Percentiles rank a stretch among this genome's conserved stretches.
phyloP scores from a whole-genome alignment of 1,140 invertebrate genomes.

The Eupeodes corollae region DNA sequence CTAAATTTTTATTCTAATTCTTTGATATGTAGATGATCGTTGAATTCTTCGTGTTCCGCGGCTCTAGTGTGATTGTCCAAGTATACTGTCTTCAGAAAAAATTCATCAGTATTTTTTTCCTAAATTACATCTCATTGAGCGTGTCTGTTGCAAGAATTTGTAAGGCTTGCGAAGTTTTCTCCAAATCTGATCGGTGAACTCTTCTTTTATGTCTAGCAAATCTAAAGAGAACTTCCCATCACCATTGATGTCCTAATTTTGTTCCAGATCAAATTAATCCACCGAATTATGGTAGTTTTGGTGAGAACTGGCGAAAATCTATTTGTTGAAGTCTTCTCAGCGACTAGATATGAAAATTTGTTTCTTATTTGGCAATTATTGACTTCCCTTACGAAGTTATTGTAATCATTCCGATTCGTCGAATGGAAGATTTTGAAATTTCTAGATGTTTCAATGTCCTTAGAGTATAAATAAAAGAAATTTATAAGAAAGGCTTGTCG shows the following conservation, averaged over 20 bases:
- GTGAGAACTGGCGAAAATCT: background rate
- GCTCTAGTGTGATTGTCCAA: conserved; percentile 17
- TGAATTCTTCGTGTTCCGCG: background rate
- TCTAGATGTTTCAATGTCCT: no score
- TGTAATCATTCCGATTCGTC: no score
- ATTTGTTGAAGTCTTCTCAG: background rate
- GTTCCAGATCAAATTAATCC: no score
- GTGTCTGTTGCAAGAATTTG: background rate
- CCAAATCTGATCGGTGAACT: background rate
- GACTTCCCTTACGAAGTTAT: no score
- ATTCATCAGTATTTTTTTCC: conserved; percentile 15
- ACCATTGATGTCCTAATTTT: no score
- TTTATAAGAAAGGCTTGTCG: no score
- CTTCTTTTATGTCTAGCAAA: background rate
- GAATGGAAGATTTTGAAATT: no score
- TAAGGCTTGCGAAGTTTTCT: background rate
- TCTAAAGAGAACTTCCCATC: background rate
- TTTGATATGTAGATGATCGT: background rate
- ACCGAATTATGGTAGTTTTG: background rate
- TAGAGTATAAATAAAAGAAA: no score
- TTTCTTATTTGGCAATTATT: conserved; percentile 39
- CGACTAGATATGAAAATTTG: conserved; percentile 5
- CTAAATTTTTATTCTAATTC: background rate
- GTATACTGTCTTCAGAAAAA: conserved; percentile 21
- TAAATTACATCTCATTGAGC: conserved; percentile 22